phyloP scores from a whole-genome alignment of 1,140 invertebrate species.

The Caenorhabditis inopinata region DNA sequence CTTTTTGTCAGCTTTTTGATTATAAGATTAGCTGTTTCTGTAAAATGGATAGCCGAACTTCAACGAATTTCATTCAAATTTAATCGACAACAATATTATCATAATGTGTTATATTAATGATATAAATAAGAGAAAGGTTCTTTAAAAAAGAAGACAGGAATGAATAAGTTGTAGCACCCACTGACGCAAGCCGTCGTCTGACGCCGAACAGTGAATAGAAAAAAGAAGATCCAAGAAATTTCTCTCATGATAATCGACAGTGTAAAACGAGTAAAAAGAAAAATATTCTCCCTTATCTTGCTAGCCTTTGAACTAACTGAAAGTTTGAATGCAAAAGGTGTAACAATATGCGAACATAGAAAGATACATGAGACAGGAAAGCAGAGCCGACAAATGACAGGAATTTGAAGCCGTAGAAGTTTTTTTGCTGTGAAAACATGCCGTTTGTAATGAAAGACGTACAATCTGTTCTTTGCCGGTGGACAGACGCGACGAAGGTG shows the following conservation, averaged over 20 bases:
- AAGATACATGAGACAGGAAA: background rate
- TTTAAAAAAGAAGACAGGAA: too few species aligned
- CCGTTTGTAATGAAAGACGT: slow-evolving; percentile 1
- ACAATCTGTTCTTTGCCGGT: background rate
- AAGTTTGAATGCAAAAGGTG: background rate
- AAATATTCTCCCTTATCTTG: background rate
- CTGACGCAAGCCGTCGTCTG: background rate
- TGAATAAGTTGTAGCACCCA: too few species aligned
- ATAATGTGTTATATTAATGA: too few species aligned
- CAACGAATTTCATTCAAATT: too few species aligned
- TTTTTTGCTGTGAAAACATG: background rate
- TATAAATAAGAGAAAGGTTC: too few species aligned
- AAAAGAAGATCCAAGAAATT: background rate
- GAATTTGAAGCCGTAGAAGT: background rate
- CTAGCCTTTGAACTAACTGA: background rate
- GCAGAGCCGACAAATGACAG: background rate
- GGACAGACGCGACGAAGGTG: background rate
- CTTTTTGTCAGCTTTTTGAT: too few species aligned
- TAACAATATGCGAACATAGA: slow-evolving; percentile 4
- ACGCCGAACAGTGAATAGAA: too few species aligned
- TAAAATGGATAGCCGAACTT: too few species aligned
- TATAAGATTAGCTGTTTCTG: too few species aligned
- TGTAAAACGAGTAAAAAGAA: background rate
- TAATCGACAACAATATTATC: too few species aligned
- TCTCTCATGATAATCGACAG: background rate